A percentile compares a stretch with the other conserved stretches of the same genome.
These are phyloP conservation scores for Trissolcus basalis DNA, from an alignment of 1,140 invertebrate genomes.

Conservation along the genomic window DNA sequence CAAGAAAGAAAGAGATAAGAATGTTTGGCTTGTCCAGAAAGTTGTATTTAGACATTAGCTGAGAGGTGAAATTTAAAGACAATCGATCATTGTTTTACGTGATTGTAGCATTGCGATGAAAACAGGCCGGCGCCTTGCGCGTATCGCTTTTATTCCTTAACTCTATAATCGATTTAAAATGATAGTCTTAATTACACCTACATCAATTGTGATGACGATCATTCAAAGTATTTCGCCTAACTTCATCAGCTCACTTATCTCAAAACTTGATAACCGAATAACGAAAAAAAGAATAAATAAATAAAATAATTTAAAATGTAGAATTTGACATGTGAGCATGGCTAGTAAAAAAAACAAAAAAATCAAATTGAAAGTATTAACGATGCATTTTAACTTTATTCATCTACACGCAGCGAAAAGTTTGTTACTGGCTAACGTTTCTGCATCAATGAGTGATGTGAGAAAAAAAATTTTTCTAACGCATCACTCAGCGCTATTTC, in stretches of 20 bases:
- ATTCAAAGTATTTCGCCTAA: slow-evolving; percentile 43
- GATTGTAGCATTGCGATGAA: slow-evolving; percentile 20
- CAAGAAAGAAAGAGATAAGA: too few relatives aligned
- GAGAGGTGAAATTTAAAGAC: background rate
- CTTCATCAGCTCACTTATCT: slow-evolving; percentile 46
- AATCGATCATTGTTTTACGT: slow-evolving; percentile 21
- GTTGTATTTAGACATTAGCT: too few relatives aligned
- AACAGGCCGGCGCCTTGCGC: slow-evolving; percentile 29
- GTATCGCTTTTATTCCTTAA: slow-evolving; percentile 45
- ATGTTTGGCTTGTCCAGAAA: too few relatives aligned
- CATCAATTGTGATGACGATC: slow-evolving; percentile 40
- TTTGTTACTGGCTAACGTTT: too few relatives aligned
- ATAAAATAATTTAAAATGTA: background rate
- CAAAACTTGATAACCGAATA: slow-evolving; percentile 33
- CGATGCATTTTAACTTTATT: slow-evolving; percentile 27
- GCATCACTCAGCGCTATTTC: too few relatives aligned
- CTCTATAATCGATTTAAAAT: slow-evolving; percentile 30
- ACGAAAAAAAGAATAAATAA: background rate
- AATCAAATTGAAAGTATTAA: too few relatives aligned
- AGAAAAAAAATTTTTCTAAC: too few relatives aligned
- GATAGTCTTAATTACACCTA: slow-evolving; percentile 28
- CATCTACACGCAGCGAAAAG: too few relatives aligned
- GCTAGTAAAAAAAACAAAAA: too few relatives aligned
- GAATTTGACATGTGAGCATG: background rate
- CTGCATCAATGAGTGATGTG: too few relatives aligned